phyloP scores from a whole-genome alignment of 2,888 invertebrate species.

The Thereva unica region DNA sequence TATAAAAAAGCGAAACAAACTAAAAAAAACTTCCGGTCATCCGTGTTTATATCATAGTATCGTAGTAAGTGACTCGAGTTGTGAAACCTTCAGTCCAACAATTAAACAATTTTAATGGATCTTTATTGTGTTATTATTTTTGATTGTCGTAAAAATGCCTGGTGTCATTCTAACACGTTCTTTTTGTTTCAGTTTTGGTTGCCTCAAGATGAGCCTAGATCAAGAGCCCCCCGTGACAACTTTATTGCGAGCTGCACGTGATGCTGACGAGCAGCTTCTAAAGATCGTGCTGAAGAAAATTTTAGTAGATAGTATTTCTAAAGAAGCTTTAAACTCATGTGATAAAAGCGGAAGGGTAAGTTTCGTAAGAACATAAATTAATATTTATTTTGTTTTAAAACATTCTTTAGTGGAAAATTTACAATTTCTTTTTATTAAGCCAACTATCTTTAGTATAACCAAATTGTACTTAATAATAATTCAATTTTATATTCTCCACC shows the following conservation, averaged over 20 bases:
- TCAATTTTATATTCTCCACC: no score
- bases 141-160: no score
- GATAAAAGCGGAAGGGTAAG: slow-evolving; percentile 66
- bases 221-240: slow-evolving; percentile 45
- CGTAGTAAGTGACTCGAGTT: no score
- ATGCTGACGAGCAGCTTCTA: slow-evolving; percentile 60
- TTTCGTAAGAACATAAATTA: slow-evolving; percentile 25
- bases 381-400: slow-evolving; percentile 32
- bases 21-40: no score
- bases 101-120: no score
- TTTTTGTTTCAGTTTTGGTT: slow-evolving; percentile 37
- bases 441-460: no score
- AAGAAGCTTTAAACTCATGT: slow-evolving; percentile 61
- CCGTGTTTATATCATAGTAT: no score
- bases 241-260: slow-evolving; percentile 62
- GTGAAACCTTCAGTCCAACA: no score
- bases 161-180: not conserved
- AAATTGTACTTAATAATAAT: no score
- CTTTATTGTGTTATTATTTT: no score
- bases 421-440: no score
- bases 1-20: no score
- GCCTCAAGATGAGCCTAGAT: slow-evolving; percentile 44
- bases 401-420: not conserved
- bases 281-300: slow-evolving; percentile 58
- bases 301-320: slow-evolving; percentile 54